Conservation (phyloP, 2,113 vertebrate species). For the Clarias gariepinus region DNA sequence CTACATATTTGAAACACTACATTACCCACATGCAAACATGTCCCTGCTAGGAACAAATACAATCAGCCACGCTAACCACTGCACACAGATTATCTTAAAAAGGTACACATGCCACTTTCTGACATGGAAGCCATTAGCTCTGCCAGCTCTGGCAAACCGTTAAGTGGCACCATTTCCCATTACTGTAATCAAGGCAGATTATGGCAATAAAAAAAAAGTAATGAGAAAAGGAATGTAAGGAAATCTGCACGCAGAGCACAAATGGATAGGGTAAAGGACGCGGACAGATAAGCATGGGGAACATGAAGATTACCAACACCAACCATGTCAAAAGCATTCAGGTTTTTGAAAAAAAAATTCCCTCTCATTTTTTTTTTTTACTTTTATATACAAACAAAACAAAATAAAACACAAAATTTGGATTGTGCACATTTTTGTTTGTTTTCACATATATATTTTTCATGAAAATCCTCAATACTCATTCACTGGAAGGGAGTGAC, state of each 20-base stretch:
- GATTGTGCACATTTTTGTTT: slow-evolving; percentile 62
- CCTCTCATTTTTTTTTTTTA: slow-evolving; percentile 36
- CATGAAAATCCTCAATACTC: slow-evolving; percentile 57
- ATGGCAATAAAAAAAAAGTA: slow-evolving; percentile 45
- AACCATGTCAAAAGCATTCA: slow-evolving; percentile 47
- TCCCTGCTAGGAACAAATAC: neutral
- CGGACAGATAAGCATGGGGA: slow-evolving; percentile 4
- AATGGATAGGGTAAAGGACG: slow-evolving; percentile 10
- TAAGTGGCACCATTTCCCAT: slow-evolving; percentile 39
- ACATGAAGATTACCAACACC: slow-evolving; percentile 46
- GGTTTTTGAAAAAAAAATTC: slow-evolving; percentile 43
- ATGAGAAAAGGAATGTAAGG: slow-evolving; percentile 32
- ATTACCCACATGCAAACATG: slow-evolving; percentile 8
- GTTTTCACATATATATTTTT: slow-evolving; percentile 59
- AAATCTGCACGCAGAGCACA: neutral
- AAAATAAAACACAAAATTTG: slow-evolving; percentile 10
- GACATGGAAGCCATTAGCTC: neutral
- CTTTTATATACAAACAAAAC: slow-evolving; percentile 64
- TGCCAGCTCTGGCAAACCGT: slow-evolving; percentile 38
- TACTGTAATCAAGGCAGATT: slow-evolving; percentile 69
- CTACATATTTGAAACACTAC: slow-evolving; percentile 17
- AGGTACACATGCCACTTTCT: slow-evolving; percentile 1
- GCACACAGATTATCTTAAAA: slow-evolving; percentile 39
- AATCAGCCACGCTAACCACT: neutral
- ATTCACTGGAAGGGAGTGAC: slow-evolving; percentile 14